These are phyloP conservation scores for Actinostola sp. DNA, from an alignment of 92 coral and sea anemone species.

Conservation along the genomic window DNA sequence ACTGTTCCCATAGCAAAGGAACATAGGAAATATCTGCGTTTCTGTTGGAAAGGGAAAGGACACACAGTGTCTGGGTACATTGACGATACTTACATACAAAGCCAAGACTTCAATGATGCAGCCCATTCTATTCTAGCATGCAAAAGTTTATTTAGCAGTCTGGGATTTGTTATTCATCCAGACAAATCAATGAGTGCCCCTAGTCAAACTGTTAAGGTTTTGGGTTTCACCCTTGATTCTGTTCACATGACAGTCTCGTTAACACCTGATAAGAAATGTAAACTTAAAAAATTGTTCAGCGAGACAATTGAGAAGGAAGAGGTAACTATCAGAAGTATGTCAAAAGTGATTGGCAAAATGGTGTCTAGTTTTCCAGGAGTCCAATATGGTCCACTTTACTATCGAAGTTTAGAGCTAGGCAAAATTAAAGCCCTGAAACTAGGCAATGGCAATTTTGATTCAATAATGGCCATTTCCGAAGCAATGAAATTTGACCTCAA, in stretches of 20 bases:
- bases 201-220: conserved; percentile 47
- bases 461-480: conserved; percentile 28
- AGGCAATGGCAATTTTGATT: conserved; percentile 28
- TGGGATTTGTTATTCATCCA: conserved; percentile 50
- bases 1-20: conserved; percentile 30
- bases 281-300: conserved; percentile 29
- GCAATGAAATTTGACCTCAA: conserved; percentile 31
- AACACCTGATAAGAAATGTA: conserved; percentile 31
- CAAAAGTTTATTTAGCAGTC: conserved; percentile 37
- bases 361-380: conserved; percentile 45
- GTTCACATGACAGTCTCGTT: conserved; percentile 60
- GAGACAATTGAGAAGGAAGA: conserved; percentile 14
- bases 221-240: conserved; percentile 61
- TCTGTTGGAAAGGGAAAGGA: conserved; percentile 37
- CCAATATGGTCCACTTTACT: conserved; percentile 27
- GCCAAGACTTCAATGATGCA: conserved; percentile 33
- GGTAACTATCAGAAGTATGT: conserved; percentile 40
- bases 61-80: conserved; percentile 51
- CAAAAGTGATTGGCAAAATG: conserved; percentile 50
- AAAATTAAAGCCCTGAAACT: conserved; percentile 41
- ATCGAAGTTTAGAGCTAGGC: conserved; percentile 37
- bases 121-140: conserved; percentile 20
- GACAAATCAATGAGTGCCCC: conserved; percentile 46
- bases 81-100: conserved; percentile 50
- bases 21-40: conserved; percentile 31